Evolutionary conservation across 2,888 invertebrate genomes (phyloP), one percentile per base, ranked within the genome.

Genomic region (Aphidius colemani): DNA sequence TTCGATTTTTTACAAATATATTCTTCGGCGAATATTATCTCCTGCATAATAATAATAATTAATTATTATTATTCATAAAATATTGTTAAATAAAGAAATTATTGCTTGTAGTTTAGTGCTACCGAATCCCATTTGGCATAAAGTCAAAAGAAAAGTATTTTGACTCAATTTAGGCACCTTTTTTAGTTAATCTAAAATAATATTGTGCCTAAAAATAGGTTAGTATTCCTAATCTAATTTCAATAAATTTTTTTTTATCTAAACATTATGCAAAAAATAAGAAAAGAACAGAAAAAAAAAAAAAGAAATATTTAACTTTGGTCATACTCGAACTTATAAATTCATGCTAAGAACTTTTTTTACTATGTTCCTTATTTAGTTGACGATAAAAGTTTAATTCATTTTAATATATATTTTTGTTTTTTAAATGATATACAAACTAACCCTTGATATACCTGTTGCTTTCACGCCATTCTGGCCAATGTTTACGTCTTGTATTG

Each of bases 91-190:
- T 30, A 5, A 30, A 30, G 4, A 30, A 30, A 30, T 78, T 81
- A 81, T 81, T 82, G 80, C 80, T 81, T 80, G 67, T 75, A 74
- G 70, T 74, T 77, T 76, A 77, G 74, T 77, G 75, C 74, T 78
- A 78, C 71, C 74, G 74, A 76, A 76, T 76, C 77, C 66, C 72
- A 74, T 82, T 81, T 80, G 79, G 79, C 78, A 78, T 79, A 72
- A 75, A 73, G 75, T 74, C 73, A 72, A 77, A 45, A 45, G 59
- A 55, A 30, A 43, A 57, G 44, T 59, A 39, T 45, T 18, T 18
- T 41, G 53, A 55, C 13, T 56, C 53, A 40, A 40, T 62, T 63
- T 49, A 63, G 64, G 66, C 69, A 66, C 64, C 64, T 48, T 46
- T 55, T 49, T 55, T 48, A 48, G 3, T 30, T 30, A 30, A 3